Evolutionary conservation across 2,797 vertebrate species (phyloP).

Genomic region (Microtus agrestis): DNA sequence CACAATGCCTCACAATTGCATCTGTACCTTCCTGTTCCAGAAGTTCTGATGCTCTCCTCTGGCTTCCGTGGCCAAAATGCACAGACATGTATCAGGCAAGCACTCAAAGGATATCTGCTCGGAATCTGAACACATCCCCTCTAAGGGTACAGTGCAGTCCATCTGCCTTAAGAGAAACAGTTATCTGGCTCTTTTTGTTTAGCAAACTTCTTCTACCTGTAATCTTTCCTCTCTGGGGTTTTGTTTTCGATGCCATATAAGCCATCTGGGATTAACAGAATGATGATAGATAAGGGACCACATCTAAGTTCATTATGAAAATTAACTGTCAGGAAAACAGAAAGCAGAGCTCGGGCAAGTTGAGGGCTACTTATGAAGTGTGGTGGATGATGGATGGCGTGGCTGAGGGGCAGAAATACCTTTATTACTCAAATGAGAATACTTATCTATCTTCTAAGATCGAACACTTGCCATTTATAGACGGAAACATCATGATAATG

Average conservation of each 20-base stretch:
- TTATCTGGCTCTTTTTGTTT: neutral
- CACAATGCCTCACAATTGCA: neutral
- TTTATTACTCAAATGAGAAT: neutral
- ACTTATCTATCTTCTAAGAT: neutral
- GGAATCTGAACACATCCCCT: neutral
- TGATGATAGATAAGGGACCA: neutral
- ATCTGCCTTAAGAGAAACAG: neutral
- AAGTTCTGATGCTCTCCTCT: neutral
- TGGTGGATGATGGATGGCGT: neutral
- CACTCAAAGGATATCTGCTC: neutral
- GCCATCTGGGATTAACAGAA: neutral
- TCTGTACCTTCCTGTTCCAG: neutral
- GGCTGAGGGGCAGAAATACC: neutral
- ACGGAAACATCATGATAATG: neutral
- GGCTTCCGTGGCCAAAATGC: too few species aligned
- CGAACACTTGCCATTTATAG: too few species aligned
- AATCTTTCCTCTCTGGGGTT: neutral
- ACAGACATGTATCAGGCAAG: neutral
- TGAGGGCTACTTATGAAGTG: neutral
- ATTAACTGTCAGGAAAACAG: neutral
- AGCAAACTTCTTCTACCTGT: neutral
- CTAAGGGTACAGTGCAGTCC: neutral
- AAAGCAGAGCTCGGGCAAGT: neutral
- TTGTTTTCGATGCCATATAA: neutral
- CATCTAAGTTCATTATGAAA: neutral